Base-by-base conservation (phyloP, 2,113 vertebrate genomes). In the Perca fluviatilis region DNA sequence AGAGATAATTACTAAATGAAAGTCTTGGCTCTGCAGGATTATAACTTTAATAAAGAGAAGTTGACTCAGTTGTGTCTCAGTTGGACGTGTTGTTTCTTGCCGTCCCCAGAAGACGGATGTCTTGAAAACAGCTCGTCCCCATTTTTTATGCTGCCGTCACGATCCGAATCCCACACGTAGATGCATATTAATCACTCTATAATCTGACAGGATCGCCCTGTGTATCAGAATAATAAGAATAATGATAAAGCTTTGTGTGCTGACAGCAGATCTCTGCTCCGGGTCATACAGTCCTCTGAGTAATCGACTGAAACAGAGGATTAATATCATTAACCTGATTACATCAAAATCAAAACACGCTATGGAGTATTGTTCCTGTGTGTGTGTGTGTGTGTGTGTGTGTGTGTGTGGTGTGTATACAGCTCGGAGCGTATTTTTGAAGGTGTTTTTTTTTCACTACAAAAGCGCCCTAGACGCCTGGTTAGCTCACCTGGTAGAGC, bases 291-390 rank as follows among this genome's bases (percentile, higher is more conserved):
- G 27, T 4, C 2, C 21, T 76, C 43, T 18, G 11, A 75, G 46
- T 25, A 40, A 79, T 54, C 14, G 25, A 60, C 64, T 74, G 23
- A 70, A 82, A 16, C 75, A 47, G 8, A 14, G 53, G 27, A 83
- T 85, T 87, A 79, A 36, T 23, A 56, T 83, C 66, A 78, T 87
- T 87, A 77, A 80, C 58, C 53, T 88, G 81, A 90, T 88, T 86
- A 33, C 46, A 77, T 82, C 54, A 77, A 18, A 36, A 69, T 16
- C 21, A 11, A n/a, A 13, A 70, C 53, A 49, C 56, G 73, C 64
- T 19, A 6, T 10, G 6, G 23, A 11, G 23, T 16, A 25, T 30
- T 27, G 27, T 27, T 27, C 27, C 2, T 27, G 27, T 33, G 5
- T 33, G 30, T 5, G 30, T 33, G 0, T 33, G 30, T 33, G 30